Evolutionary conservation across 2,797 vertebrate genomes (phyloP).

Genomic region (Pseudomugil tenellus): DNA sequence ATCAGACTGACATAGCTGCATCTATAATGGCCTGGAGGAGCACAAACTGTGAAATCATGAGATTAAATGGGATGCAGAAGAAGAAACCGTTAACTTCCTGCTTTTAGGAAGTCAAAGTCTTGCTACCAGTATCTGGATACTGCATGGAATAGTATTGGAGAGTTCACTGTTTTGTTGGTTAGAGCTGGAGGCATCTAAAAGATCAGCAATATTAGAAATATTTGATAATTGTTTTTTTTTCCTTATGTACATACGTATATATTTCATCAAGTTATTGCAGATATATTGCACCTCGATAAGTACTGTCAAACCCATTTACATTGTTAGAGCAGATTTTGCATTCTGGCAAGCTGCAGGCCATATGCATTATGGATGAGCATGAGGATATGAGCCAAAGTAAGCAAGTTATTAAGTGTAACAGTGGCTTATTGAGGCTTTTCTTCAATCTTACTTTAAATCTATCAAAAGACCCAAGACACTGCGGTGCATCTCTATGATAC

Average conservation of each 20-base stretch:
- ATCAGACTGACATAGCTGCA: neutral
- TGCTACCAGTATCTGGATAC: neutral
- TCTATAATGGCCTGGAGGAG: neutral
- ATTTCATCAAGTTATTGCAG: neutral
- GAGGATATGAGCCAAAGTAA: slow-evolving; percentile 67
- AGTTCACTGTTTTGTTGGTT: neutral
- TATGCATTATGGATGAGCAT: slow-evolving; percentile 69
- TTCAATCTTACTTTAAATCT: slow-evolving; percentile 70
- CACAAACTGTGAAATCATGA: neutral
- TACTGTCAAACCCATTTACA: slow-evolving; percentile 37
- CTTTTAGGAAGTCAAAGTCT: neutral
- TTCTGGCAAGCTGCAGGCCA: slow-evolving; percentile 64
- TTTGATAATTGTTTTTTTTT: neutral
- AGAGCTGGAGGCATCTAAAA: neutral
- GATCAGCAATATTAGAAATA: neutral
- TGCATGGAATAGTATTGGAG: neutral
- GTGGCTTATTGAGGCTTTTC: slow-evolving; percentile 54
- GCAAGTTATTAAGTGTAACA: slow-evolving; percentile 73
- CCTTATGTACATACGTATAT: neutral
- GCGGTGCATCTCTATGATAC: slow-evolving; percentile 56
- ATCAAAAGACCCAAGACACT: slow-evolving; percentile 47
- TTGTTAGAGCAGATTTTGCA: slow-evolving; percentile 38
- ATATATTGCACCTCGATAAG: slow-evolving; percentile 13
- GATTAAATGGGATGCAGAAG: neutral
- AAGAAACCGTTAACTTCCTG: neutral